Base-by-base conservation (phyloP, 2,113 vertebrate genomes). In the Sinocyclocheilus anophthalmus region DNA sequence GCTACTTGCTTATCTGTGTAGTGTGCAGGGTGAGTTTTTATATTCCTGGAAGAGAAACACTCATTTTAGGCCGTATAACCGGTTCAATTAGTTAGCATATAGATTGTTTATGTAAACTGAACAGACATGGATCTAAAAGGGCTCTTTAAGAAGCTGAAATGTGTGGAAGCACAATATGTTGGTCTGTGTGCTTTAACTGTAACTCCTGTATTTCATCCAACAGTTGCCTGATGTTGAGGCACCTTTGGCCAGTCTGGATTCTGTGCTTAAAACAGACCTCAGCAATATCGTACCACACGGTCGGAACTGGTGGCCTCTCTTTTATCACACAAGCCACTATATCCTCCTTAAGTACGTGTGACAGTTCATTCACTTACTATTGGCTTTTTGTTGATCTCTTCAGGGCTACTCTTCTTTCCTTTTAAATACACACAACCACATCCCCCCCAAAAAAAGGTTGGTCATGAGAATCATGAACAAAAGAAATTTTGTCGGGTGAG, bases 321-420 rank as follows among this genome's bases (percentile, higher is more conserved):
- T 42, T 1, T 42, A 65, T 33, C 39, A 22, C 5, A 5, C 53
- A 13, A 13, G 11, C 30, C 4, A 53, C n/a, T 61, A 1, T 22
- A 33, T 16, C 24, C 24, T 14, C 4, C 24, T 0, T 82, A 53
- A 33, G 24, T 69, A 45, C 24, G n/a, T 18, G n/a, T 69, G 8
- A 26, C 12, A 18, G 37, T 48, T 26, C 22, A n/a, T 18, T 67
- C 42, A 82, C 63, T n/a, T n/a, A n/a, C n/a, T n/a, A n/a, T n/a
- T n/a, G n/a, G n/a, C 24, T 12, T 53, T 30, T 26, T 65, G 9
- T 30, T 3, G 42, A 20, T 77, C 3, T 76, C 83, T 93, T 83
- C 90, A 99, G 98, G 97, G 97, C 59, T 97, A 98, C 90, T 89
- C 92, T 16, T 94, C 96, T n/a, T n/a, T n/a, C n/a, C n/a, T n/a